Percentiles rank a stretch among this genome's conserved stretches.
phyloP scores from a whole-genome alignment of 2,113 vertebrate genomes.

The Clinocottus analis region DNA sequence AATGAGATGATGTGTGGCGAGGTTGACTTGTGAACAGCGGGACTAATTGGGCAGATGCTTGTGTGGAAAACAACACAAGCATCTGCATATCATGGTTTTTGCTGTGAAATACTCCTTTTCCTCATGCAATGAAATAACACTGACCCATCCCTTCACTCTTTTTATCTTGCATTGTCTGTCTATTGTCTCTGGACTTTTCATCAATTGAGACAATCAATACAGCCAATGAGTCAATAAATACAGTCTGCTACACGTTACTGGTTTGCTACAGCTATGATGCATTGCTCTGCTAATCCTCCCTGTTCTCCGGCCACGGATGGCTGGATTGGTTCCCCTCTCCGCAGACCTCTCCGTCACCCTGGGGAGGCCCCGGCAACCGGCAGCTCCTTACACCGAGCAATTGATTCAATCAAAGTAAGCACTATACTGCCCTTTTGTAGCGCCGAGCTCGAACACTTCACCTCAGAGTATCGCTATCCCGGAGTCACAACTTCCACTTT shows the following conservation, averaged over 20 bases:
- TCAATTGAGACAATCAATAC: constrained; percentile 83
- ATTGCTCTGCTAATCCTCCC: constrained; percentile 72
- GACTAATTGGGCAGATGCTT: constrained; percentile 12
- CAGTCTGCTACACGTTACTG: constrained; percentile 75
- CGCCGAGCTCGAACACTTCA: constrained; percentile 71
- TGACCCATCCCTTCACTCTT: constrained; percentile 38
- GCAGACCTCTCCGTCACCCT: constrained; percentile 73
- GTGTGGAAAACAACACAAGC: constrained; percentile 63
- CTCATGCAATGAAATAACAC: constrained; percentile 52
- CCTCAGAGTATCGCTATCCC: constrained; percentile 66
- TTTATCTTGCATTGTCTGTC: constrained; percentile 57
- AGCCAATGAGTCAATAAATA: constrained; percentile 83
- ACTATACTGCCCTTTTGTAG: constrained; percentile 77
- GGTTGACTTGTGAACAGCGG: constrained; percentile 43
- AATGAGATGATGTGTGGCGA: constrained; percentile 49
- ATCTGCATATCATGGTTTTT: no score
- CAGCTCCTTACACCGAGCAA: constrained; percentile 81
- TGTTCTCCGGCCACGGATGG: constrained; percentile 66
- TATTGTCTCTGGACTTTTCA: constrained; percentile 76
- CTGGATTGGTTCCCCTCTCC: constrained; percentile 73
- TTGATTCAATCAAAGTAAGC: constrained; percentile 84
- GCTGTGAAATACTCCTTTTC: constrained; percentile 64
- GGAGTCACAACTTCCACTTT: constrained; percentile 73
- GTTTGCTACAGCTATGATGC: constrained; percentile 74
- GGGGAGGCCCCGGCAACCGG: constrained; percentile 72